Percentiles rank a stretch among this genome's conserved stretches.
Evolutionary conservation across 2,888 invertebrate species (phyloP).

Genomic region (Adelphocoris suturalis): DNA sequence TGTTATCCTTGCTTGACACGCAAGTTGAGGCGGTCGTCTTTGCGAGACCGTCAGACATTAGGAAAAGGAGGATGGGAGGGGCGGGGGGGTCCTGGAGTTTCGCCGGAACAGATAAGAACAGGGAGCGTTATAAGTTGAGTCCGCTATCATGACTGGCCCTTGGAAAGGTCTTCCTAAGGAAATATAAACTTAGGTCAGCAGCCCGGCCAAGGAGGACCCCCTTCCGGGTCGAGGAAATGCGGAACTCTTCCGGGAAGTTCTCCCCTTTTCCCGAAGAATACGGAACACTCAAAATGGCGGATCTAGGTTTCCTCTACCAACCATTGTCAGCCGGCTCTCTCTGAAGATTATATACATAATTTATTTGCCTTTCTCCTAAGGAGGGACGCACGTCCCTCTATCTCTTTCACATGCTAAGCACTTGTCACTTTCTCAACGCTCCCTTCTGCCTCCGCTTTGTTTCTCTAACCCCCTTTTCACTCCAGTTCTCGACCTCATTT

Average conservation of each 20-base stretch:
- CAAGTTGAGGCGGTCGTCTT: neutral
- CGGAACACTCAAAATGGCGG: neutral
- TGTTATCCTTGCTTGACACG: neutral
- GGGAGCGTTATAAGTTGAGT: slow-evolving; percentile 21
- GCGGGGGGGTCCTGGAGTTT: neutral
- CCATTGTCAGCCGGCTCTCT: slow-evolving; percentile 3
- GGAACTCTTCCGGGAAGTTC: slow-evolving; percentile 22
- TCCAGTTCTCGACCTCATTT: slow-evolving; percentile 47
- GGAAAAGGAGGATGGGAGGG: neutral
- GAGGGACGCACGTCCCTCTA: slow-evolving; percentile 49
- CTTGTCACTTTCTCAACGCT: slow-evolving; percentile 63
- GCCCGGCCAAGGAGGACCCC: neutral
- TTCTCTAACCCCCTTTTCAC: slow-evolving; percentile 15
- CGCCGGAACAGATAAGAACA: slow-evolving; percentile 10
- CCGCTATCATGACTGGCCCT: neutral
- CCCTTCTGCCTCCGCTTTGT: slow-evolving; percentile 47
- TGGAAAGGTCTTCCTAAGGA: slow-evolving; percentile 30
- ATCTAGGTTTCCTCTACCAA: slow-evolving; percentile 2
- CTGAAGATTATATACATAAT: slow-evolving; percentile 59
- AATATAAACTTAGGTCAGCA: slow-evolving; percentile 24
- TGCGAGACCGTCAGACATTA: slow-evolving; percentile 1
- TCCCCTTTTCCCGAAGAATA: slow-evolving; percentile 20
- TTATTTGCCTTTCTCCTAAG: slow-evolving; percentile 49
- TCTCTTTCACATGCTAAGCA: slow-evolving; percentile 68
- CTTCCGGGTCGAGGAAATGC: slow-evolving; percentile 30